Conservation (phyloP, 2,888 invertebrate genomes). For the Aspidapion aeneum region DNA sequence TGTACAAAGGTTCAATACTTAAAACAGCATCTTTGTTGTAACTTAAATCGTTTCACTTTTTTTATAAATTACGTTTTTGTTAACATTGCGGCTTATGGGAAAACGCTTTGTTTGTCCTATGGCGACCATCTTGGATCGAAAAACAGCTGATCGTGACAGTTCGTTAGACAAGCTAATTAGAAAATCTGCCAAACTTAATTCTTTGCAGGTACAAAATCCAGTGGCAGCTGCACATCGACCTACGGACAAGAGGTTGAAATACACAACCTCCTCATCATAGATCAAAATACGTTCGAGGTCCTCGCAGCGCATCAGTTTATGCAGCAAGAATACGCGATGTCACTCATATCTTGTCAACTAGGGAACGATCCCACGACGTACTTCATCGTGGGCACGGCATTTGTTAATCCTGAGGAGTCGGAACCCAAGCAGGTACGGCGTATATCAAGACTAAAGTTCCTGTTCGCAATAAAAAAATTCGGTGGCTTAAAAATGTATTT, state of each 20-base stretch:
- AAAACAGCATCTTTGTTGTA: no score
- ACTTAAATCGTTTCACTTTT: no score
- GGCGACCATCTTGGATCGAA: no score
- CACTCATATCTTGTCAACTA: conserved; percentile 83
- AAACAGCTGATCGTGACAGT: no score
- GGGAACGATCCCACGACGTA: conserved; percentile 91
- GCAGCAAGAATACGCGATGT: conserved; percentile 87
- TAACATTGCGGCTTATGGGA: no score
- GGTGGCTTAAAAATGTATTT: neutral
- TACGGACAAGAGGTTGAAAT: conserved; percentile 86
- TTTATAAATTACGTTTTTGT: no score
- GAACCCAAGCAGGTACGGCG: conserved; percentile 80
- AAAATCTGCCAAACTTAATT: no score
- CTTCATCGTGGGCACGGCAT: conserved; percentile 92
- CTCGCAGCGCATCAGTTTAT: conserved; percentile 92
- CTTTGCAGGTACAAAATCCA: neutral
- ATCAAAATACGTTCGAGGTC: conserved; percentile 97
- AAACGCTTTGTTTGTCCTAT: no score
- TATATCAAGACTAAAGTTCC: no score
- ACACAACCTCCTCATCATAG: conserved; percentile 85
- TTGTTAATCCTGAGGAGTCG: conserved; percentile 92
- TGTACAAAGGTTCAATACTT: no score
- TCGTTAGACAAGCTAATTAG: no score
- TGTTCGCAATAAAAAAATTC: neutral
- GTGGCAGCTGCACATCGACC: neutral